Base-by-base conservation (phyloP, 2,888 invertebrate species). In the Homarus gammarus region DNA sequence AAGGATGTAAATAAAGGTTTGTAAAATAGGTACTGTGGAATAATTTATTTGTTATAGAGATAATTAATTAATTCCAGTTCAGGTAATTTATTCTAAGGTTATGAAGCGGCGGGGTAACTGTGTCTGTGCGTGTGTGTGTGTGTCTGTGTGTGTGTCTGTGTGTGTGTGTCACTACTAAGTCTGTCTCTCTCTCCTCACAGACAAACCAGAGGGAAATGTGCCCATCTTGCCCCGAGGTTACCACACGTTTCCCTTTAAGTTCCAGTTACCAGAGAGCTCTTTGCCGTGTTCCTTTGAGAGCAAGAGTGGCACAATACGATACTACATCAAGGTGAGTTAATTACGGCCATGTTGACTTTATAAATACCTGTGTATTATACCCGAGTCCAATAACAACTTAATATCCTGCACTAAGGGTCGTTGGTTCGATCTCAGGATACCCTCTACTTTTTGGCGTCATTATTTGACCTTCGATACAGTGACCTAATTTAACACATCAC, bases 271-370 rank as follows among this genome's bases (percentile, higher is more conserved):
- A 10, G 96, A 96, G 94, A 95, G 95, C 92, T 95, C 95, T 92
- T 94, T 97, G 92, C 96, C 97, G 0, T 96, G 96, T 93, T 96
- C 96, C 6, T 96, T 97, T 93, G 97, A 97, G 93, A 96, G 96
- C 93, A 96, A 96, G 93, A 95, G 96, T 75, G 96, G 96, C 90
- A 96, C 95, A 92, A 96, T 97, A 91, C 95, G 96, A 72, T 97
- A 96, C 93, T 96, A 96, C 93, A 95, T 96, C 92, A 96, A 96
- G 94, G 96, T 94, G 92, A 92, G 92, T 49, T n/a, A n/a, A n/a
- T n/a, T n/a, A n/a, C n/a, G n/a, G n/a, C n/a, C n/a, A n/a, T n/a
- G n/a, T n/a, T n/a, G n/a, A n/a, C n/a, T n/a, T n/a, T n/a, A n/a
- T n/a, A n/a, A n/a, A n/a, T n/a, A n/a, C n/a, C n/a, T n/a, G n/a